A percentile compares a stretch with the other conserved stretches of the same genome.
Conservation (phyloP, 92 coral and sea anemone genomes). For the Epizoanthus stellaris region DNA sequence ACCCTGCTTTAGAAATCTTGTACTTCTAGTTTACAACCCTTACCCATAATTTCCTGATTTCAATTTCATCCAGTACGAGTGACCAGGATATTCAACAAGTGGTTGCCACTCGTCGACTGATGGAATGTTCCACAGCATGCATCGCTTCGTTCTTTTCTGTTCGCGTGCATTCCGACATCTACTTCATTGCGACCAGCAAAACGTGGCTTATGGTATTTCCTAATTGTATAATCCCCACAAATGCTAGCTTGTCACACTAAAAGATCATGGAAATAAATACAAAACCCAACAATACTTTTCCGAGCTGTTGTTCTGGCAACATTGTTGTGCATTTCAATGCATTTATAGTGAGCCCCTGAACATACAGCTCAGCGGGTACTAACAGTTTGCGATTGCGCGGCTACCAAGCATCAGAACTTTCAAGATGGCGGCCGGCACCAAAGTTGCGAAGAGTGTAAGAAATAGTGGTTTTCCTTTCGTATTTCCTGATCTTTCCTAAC, state of each 20-base stretch:
- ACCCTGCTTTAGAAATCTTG: too few species aligned
- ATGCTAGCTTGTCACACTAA: not conserved
- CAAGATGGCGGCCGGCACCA: constrained; percentile 81
- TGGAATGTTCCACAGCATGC: not conserved
- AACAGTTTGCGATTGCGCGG: constrained; percentile 13
- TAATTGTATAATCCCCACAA: constrained; percentile 21
- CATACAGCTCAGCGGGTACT: not conserved
- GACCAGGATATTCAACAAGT: constrained; percentile 1
- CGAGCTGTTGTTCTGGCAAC: constrained; percentile 24
- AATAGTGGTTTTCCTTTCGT: constrained; percentile 6
- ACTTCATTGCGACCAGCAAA: not conserved
- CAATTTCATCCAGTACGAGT: not conserved
- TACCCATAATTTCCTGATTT: constrained; percentile 12
- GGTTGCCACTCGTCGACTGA: not conserved
- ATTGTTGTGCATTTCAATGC: not conserved
- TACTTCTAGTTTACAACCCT: not conserved
- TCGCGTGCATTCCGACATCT: constrained; percentile 3
- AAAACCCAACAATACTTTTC: not conserved
- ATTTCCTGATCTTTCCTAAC: not conserved
- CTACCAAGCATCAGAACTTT: constrained; percentile 22
- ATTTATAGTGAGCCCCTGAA: not conserved
- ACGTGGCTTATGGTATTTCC: not conserved
- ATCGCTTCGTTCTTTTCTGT: not conserved
- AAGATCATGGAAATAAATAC: not conserved
- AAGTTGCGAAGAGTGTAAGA: constrained; percentile 61